phyloP scores from a whole-genome alignment of 2,113 vertebrate species.

The Danionella cerebrum region DNA sequence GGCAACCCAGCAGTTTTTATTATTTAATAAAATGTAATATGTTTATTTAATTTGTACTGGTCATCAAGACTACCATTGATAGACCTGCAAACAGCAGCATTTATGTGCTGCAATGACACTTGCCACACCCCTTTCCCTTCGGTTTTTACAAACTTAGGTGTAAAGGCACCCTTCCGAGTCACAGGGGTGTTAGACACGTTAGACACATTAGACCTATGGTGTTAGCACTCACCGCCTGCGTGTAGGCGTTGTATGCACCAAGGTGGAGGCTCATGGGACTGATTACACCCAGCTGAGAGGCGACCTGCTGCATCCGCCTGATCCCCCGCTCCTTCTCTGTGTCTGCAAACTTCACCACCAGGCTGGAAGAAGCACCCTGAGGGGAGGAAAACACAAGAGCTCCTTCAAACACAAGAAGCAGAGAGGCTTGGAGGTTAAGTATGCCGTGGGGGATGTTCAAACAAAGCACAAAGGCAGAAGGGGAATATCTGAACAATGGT shows the following conservation, averaged over 20 bases:
- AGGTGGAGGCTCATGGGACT: conserved; percentile 91
- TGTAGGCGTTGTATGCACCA: conserved; percentile 90
- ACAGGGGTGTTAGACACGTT: no score
- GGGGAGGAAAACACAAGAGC: not conserved
- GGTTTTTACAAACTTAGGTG: no score
- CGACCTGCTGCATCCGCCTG: conserved; percentile 91
- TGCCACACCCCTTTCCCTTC: no score
- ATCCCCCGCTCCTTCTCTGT: conserved; percentile 90
- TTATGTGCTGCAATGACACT: no score
- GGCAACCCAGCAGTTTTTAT: no score
- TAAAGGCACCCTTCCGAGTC: no score
- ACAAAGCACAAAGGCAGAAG: conserved; percentile 6
- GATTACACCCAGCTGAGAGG: conserved; percentile 89
- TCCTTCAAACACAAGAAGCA: not conserved
- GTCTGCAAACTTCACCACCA: conserved; percentile 94
- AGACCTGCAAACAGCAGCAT: no score
- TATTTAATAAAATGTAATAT: no score
- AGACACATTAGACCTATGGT: not conserved
- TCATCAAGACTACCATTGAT: no score
- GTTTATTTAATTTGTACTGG: no score
- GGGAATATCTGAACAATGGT: conserved; percentile 3
- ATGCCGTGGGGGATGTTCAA: conserved; percentile 2
- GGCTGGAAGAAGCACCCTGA: conserved; percentile 89
- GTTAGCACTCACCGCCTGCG: conserved; percentile 76
- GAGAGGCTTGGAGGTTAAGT: not conserved